Base-by-base conservation (phyloP, 2,113 vertebrate genomes). In the Brienomyrus longianalis region DNA sequence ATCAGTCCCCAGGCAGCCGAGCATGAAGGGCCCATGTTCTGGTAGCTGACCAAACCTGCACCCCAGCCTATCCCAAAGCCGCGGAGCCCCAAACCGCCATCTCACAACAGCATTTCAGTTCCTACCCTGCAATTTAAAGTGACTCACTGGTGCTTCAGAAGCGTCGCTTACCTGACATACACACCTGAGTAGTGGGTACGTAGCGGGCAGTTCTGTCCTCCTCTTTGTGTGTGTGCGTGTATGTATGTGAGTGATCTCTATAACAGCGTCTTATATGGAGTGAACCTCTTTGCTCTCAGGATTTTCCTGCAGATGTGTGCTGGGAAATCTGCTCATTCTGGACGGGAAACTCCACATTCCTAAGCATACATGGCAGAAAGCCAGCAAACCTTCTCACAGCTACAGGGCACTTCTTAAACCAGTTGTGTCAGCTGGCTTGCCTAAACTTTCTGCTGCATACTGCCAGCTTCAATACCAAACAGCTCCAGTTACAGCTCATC, bases 331-430 rank as follows among this genome's bases (percentile, higher is more conserved):
- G 45, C 45, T 56, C 85, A 51, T 19, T 54, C 23, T 87, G 85
- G 83, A 51, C 83, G 11, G 85, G 85, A 54, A 87, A 54, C 27
- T 87, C 51, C 85, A 87, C 27, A 54, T 87, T 87, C 48, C 83
- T 50, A n/a, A 86, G 31, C 15, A 35, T 2, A 31, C 4, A 3
- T 87, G 48, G 27, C 19, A 17, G 13, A 39, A 87, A 87, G 3
- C 83, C 45, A 84, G 9, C 31, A 39, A 35, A 19, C 27, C 27
- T 54, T 84, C 43, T 48, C 45, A 48, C 83, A 84, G 45, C 45
- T 84, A 84, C 21, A 84, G 43, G 83, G 83, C 83, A 48, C 35
- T 39, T 15, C 35, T 39, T 77, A 19, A 5, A 43, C 35, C 1
- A 8, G 13, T 19, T 7, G 15, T 0, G 70, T 39, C 70, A 35